Conservation (phyloP, 2,113 vertebrate genomes). For the Rana temporaria region DNA sequence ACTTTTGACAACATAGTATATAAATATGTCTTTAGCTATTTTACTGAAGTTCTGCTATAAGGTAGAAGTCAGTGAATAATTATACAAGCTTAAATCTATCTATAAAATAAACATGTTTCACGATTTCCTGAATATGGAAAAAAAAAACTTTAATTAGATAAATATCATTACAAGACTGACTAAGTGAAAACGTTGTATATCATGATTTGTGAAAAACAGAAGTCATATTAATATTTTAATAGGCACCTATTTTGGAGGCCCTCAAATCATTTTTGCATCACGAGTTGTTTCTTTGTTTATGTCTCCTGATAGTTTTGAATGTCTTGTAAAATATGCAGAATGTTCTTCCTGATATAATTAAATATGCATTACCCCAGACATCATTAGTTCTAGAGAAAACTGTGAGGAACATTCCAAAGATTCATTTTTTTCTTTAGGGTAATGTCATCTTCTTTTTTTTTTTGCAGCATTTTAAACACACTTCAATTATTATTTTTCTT, state of each 20-base stretch:
- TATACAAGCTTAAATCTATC: too few relatives aligned
- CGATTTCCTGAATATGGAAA: background rate
- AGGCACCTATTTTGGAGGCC: background rate
- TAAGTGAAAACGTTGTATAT: background rate
- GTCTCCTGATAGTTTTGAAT: constrained; percentile 22
- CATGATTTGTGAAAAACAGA: background rate
- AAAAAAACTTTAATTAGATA: too few relatives aligned
- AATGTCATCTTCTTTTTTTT: background rate
- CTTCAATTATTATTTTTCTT: background rate
- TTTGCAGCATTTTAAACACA: constrained; percentile 5
- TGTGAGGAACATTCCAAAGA: background rate
- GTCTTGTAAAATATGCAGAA: constrained; percentile 39
- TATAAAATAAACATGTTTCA: background rate
- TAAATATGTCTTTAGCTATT: too few relatives aligned
- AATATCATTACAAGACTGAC: background rate
- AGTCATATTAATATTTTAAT: background rate
- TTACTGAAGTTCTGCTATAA: too few relatives aligned
- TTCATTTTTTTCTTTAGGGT: constrained; percentile 11
- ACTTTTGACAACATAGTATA: too few relatives aligned
- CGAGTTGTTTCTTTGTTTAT: constrained; percentile 25
- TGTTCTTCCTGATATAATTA: constrained; percentile 26
- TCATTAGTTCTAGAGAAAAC: constrained; percentile 18
- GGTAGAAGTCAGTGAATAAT: too few relatives aligned
- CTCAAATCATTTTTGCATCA: constrained; percentile 8
- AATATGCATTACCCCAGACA: constrained; percentile 29